Evolutionary conservation across 2,888 invertebrate genomes (phyloP).

Genomic region (Acleris holmiana): DNA sequence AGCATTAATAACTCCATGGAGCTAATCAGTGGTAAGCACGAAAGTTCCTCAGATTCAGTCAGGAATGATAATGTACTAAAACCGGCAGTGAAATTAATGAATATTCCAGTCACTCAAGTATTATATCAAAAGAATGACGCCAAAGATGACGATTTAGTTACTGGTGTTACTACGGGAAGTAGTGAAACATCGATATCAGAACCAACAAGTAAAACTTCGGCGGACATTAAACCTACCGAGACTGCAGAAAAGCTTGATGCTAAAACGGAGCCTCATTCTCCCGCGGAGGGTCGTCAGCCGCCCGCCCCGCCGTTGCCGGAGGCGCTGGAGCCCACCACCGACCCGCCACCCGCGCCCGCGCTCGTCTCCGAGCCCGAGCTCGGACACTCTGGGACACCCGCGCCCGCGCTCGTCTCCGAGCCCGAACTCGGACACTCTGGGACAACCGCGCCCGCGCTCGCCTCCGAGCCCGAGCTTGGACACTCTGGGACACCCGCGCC

Average conservation of each 20-base stretch:
- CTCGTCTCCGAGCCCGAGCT: not conserved
- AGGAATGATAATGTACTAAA: conserved; percentile 45
- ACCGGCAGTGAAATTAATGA: conserved; percentile 41
- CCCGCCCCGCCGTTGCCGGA: conserved; percentile 22
- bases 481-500: too few relatives aligned
- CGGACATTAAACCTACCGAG: not conserved
- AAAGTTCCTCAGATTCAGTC: conserved; percentile 49
- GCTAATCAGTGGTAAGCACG: conserved; percentile 50
- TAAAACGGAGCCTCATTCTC: not conserved
- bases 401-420: too few relatives aligned
- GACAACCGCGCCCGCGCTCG: too few relatives aligned
- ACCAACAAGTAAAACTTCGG: conserved; percentile 1
- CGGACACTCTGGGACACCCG: too few relatives aligned
- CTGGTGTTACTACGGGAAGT: conserved; percentile 38
- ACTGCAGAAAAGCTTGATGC: not conserved
- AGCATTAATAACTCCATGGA: conserved; percentile 62
- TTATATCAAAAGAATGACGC: conserved; percentile 53
- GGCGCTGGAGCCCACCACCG: conserved; percentile 42
- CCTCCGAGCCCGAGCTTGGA: too few relatives aligned
- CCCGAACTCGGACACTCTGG: too few relatives aligned
- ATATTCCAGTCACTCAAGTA: conserved; percentile 50
- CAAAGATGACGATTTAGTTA: conserved; percentile 34
- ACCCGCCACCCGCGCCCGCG: conserved; percentile 39
- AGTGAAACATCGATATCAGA: conserved; percentile 35
- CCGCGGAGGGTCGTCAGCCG: conserved; percentile 1